Evolutionary conservation across 1,140 invertebrate species (phyloP), one percentile per base, ranked within the genome.

Genomic region (Heliconius congener): DNA sequence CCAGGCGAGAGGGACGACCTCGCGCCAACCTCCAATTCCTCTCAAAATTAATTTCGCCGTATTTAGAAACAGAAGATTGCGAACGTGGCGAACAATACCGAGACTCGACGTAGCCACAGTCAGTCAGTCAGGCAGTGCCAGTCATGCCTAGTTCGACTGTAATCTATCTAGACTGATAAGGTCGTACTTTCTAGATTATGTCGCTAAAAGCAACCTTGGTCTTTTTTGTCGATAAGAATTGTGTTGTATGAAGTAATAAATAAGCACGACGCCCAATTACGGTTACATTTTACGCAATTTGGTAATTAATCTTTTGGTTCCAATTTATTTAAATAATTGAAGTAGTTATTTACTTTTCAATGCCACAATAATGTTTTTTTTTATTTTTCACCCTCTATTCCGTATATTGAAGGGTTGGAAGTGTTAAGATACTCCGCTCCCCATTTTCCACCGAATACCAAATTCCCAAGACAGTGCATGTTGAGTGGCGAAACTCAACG

Each of bases 41-140:
- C 78, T 76, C 83, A 50, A 90, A 90, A 90, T 90, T 88, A 89
- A 89, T 91, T 88, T 87, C 80, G 81, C 86, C 86, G 82, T 88
- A 87, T 87, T 88, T 89, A 90, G 86, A 88, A 87, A 80, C 80
- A 76, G 81, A 83, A 81, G 81, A 90, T 90, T 87, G 86, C 73
- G 86, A 89, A 85, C 85, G 81, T 88, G 82, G 86, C 84, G 80
- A 78, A 76, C 80, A 81, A 82, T 79, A 81, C 77, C 80, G 80
- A 83, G 76, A 85, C 82, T 83, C 82, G 82, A 86, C 83, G 79
- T 87, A 83, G 50, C 50, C 18, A 85, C 86, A 79, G 79, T 72
- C 72, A 77, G 81, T 81, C 77, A 73, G 81, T 37, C 74, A 76
- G 39, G 27, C 39, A 37, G 60, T 37, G 55, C 23, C 74, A 60